Evolutionary conservation across 1,140 invertebrate species (phyloP).

Genomic region (Goniozus legneri): DNA sequence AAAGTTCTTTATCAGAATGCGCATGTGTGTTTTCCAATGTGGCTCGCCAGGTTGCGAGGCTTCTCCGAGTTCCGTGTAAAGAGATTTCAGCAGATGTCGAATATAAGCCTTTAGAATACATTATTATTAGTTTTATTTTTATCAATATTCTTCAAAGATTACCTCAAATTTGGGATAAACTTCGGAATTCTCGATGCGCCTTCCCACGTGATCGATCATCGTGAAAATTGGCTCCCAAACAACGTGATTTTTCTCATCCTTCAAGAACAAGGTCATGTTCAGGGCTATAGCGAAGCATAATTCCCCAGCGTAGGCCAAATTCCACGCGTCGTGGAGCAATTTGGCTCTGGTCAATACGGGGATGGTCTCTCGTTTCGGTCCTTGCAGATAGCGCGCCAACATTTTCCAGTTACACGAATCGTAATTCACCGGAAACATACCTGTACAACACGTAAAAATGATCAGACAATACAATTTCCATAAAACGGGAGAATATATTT

Average conservation of each 20-base stretch:
- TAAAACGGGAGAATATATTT: slow-evolving; percentile 4
- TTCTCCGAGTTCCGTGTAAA: slow-evolving; percentile 61
- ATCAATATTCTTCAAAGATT: too few species aligned
- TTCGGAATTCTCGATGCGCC: slow-evolving; percentile 62
- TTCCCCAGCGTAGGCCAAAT: slow-evolving; percentile 73
- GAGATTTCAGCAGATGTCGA: slow-evolving; percentile 59
- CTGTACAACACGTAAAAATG: slow-evolving; percentile 34
- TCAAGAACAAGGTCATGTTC: slow-evolving; percentile 73
- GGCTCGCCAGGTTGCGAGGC: slow-evolving; percentile 56
- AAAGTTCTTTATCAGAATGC: slow-evolving; percentile 62
- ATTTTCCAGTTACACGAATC: slow-evolving; percentile 76
- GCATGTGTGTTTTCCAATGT: slow-evolving; percentile 60
- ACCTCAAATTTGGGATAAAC: slow-evolving; percentile 69
- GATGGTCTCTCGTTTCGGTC: slow-evolving; percentile 56
- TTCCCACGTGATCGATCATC: slow-evolving; percentile 73
- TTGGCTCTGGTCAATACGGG: slow-evolving; percentile 70
- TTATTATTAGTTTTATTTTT: neutral
- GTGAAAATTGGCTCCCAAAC: slow-evolving; percentile 77
- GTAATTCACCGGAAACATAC: slow-evolving; percentile 80
- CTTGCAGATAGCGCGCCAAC: slow-evolving; percentile 62
- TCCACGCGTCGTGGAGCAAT: slow-evolving; percentile 74
- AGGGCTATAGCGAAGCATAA: slow-evolving; percentile 66
- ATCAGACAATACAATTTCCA: neutral
- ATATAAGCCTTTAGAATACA: slow-evolving; percentile 59
- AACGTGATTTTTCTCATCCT: slow-evolving; percentile 65